phyloP scores from a whole-genome alignment of 2,797 vertebrate genomes.

The Tangara arthus region DNA sequence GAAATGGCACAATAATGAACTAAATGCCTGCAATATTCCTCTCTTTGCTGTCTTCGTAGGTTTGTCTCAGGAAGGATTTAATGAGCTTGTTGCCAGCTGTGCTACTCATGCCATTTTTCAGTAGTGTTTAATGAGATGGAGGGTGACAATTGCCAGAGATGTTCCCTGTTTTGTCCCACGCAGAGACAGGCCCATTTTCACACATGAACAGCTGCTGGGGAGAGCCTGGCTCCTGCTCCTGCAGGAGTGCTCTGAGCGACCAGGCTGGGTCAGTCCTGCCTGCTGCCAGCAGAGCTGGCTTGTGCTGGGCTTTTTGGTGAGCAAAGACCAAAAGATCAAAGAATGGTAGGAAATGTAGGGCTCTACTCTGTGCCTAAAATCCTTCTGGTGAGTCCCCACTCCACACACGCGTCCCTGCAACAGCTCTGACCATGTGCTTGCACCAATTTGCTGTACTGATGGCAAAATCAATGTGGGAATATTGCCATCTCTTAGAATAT shows the following conservation, averaged over 20 bases:
- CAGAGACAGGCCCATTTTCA: background rate
- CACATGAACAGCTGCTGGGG: background rate
- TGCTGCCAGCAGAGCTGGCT: background rate
- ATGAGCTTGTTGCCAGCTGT: background rate
- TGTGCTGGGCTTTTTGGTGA: background rate
- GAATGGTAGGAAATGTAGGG: background rate
- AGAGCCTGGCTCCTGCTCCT: background rate
- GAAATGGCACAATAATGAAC: slow-evolving; percentile 8
- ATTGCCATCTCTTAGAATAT: background rate
- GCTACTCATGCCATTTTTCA: background rate
- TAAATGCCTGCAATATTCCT: background rate
- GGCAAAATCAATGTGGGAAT: background rate
- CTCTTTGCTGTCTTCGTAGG: background rate
- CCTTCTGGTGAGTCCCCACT: background rate
- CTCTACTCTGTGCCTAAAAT: background rate
- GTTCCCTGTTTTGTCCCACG: background rate
- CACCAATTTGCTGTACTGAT: background rate
- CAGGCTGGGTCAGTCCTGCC: background rate
- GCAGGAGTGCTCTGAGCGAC: background rate
- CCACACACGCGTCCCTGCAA: background rate
- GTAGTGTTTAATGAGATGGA: background rate
- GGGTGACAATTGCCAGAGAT: background rate
- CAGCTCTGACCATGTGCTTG: background rate
- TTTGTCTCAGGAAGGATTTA: background rate
- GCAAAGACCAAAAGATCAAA: background rate